phyloP scores from a whole-genome alignment of 2,888 invertebrate species.

The Parnassius glacialis region DNA sequence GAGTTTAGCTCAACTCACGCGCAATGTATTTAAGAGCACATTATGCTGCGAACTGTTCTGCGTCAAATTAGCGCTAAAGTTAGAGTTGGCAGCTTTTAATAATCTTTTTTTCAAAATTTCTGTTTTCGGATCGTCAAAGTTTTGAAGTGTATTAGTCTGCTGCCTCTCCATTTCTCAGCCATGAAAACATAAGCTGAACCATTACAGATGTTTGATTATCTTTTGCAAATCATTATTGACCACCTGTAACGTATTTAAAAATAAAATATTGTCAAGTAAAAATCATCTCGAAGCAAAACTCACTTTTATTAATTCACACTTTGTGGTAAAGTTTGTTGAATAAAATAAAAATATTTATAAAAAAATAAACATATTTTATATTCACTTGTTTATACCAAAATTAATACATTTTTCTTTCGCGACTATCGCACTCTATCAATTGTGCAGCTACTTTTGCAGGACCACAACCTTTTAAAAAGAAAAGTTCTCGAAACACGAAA shows the following conservation, averaged over 20 bases:
- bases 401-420: conserved; percentile 61
- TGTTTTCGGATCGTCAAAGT: conserved; percentile 74
- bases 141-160: conserved; percentile 77
- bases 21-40: conserved; percentile 72
- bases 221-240: conserved; percentile 61
- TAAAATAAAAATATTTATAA: conserved; percentile 30
- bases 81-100: conserved; percentile 63
- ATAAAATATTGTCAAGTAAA: conserved; percentile 66
- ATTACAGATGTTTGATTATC: conserved; percentile 67
- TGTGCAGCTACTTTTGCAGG: conserved; percentile 77
- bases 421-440: conserved; percentile 71
- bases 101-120: conserved; percentile 79
- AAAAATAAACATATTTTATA: conserved; percentile 16
- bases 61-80: conserved; percentile 53
- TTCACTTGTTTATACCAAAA: conserved; percentile 32
- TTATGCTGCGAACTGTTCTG: conserved; percentile 65
- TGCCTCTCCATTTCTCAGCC: conserved; percentile 75
- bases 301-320: conserved; percentile 35
- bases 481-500: conserved; percentile 71
- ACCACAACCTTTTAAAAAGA: conserved; percentile 72
- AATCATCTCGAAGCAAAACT: conserved; percentile 47
- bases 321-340: conserved; percentile 39
- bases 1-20: conserved; percentile 57
- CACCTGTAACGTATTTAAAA: conserved; percentile 71
- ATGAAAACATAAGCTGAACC: conserved; percentile 56